Percentiles rank a stretch among this genome's conserved stretches.
Evolutionary conservation across 2,888 invertebrate genomes (phyloP).

Genomic region (Hyppa rectilinea): DNA sequence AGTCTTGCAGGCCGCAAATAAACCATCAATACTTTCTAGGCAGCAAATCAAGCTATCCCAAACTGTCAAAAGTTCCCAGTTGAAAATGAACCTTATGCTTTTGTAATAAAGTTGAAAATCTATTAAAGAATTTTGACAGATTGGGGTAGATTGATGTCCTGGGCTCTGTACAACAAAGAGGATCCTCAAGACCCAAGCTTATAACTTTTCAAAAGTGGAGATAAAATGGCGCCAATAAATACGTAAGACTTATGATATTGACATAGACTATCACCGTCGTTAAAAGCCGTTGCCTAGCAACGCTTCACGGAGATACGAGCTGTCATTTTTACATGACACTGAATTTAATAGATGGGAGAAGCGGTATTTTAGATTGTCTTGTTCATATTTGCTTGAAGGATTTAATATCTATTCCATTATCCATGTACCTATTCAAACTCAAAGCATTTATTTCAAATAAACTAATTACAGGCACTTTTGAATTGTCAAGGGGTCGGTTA

Average conservation of each 20-base stretch:
- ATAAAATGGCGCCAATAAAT: conserved; percentile 43
- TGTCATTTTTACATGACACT: conserved; percentile 9
- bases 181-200: conserved; percentile 1
- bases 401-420: background rate
- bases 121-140: too few relatives aligned
- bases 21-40: conserved; percentile 26
- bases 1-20: background rate
- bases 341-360: background rate
- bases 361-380: background rate
- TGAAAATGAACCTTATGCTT: too few relatives aligned
- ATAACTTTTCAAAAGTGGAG: conserved; percentile 21
- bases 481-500: too few relatives aligned
- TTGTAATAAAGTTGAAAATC: too few relatives aligned
- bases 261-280: conserved; percentile 8
- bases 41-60: too few relatives aligned
- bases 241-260: conserved; percentile 24
- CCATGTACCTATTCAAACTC: background rate
- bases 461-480: too few relatives aligned
- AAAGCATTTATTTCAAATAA: too few relatives aligned
- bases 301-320: background rate
- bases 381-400: background rate
- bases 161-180: conserved; percentile 12
- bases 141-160: too few relatives aligned
- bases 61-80: too few relatives aligned
- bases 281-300: conserved; percentile 18